These are phyloP conservation scores for Corythaeola cristata DNA, from an alignment of 2,113 vertebrate genomes.

Conservation along the genomic window DNA sequence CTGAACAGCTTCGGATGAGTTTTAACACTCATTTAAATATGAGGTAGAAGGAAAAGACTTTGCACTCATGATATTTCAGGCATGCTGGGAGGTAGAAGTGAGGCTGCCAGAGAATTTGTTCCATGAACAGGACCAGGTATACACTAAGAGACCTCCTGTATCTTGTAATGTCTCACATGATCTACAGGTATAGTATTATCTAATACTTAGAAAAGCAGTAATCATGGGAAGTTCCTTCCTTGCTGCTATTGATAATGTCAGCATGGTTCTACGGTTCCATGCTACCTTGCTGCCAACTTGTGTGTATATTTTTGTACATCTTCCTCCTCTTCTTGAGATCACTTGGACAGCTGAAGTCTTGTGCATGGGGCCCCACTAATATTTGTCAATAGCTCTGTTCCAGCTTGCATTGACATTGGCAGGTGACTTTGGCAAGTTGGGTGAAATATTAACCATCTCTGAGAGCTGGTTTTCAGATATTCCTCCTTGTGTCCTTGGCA, in stretches of 20 bases:
- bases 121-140: neutral
- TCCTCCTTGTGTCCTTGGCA: neutral
- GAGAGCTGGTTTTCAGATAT: neutral
- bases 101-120: neutral
- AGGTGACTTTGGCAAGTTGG: neutral
- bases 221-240: neutral
- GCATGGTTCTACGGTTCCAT: neutral
- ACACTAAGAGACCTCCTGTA: neutral
- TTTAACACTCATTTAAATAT: neutral
- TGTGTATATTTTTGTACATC: neutral
- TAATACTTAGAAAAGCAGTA: neutral
- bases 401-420: neutral
- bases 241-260: neutral
- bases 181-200: neutral
- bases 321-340: neutral
- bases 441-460: neutral
- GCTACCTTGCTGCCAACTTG: neutral
- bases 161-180: neutral
- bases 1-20: neutral
- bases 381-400: neutral
- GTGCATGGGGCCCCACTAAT: neutral
- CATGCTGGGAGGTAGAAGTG: neutral
- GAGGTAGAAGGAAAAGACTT: neutral
- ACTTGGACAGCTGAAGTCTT: neutral
- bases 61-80: neutral